Percentiles rank a stretch among this genome's conserved stretches.
phyloP scores from a whole-genome alignment of 2,113 vertebrate species.

The Sakesphorus luctuosus region DNA sequence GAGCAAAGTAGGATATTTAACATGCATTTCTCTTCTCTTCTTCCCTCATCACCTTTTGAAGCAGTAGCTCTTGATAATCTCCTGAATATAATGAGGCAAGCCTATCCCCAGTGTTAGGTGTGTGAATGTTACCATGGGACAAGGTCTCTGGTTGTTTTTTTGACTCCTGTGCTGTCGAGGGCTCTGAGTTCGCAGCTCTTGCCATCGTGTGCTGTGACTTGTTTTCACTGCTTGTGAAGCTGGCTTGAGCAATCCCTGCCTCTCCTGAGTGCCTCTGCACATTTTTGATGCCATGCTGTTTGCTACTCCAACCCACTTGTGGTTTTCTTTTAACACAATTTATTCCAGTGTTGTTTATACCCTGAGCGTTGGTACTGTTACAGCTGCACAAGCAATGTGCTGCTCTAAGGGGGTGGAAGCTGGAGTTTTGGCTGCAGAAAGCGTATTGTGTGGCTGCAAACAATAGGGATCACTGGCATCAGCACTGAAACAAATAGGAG shows the following conservation, averaged over 20 bases:
- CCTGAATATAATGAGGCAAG: neutral
- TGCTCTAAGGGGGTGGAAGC: neutral
- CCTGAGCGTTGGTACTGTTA: fast-evolving
- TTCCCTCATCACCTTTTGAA: neutral
- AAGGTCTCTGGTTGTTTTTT: fast-evolving
- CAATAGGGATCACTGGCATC: neutral
- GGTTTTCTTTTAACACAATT: neutral
- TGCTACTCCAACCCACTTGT: neutral
- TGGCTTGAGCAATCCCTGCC: neutral
- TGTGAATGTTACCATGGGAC: neutral
- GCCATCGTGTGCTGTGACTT: neutral
- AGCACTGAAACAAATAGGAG: slow-evolving; percentile 7
- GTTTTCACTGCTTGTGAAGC: neutral
- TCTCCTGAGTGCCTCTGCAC: neutral
- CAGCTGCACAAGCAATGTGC: neutral
- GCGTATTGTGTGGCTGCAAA: neutral
- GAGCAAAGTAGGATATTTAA: fast-evolving
- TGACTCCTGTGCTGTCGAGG: neutral
- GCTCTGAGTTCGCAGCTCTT: neutral
- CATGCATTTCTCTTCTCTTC: neutral
- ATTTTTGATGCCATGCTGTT: neutral
- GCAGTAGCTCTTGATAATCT: neutral
- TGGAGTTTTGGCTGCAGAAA: neutral
- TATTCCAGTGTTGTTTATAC: neutral
- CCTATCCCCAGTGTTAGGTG: neutral